Conservation (phyloP, 2,888 invertebrate species). For the Steromphala cineraria region DNA sequence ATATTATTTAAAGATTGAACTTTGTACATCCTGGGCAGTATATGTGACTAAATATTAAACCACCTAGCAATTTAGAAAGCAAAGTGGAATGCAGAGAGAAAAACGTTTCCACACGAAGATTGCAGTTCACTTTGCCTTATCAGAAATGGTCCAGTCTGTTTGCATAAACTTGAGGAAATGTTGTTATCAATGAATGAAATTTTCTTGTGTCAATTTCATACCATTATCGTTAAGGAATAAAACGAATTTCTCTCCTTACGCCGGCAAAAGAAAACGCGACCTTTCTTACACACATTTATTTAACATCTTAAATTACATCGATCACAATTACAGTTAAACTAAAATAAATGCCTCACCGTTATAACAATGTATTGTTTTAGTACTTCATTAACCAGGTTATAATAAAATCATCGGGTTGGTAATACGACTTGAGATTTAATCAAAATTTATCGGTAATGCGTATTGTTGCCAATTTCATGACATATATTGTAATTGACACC, state of each 20-base stretch:
- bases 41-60: no score
- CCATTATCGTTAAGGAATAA: not conserved
- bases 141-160: conserved; percentile 16
- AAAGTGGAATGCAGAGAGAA: no score
- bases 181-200: conserved; percentile 22
- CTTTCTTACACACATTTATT: no score
- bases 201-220: conserved; percentile 2
- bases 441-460: not conserved
- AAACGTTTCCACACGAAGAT: not conserved
- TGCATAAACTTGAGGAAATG: conserved; percentile 21
- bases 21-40: no score
- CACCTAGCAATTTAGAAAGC: no score
- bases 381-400: not conserved
- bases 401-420: not conserved
- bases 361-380: not conserved
- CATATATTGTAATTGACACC: conserved; percentile 9
- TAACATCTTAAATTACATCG: no score
- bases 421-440: conserved; percentile 5
- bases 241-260: not conserved
- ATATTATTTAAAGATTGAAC: not conserved
- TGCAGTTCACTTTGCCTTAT: not conserved
- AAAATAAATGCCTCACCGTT: not conserved
- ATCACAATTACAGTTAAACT: no score
- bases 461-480: conserved; percentile 15
- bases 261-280: no score